Evolutionary conservation across 2,113 vertebrate genomes (phyloP), one percentile per base, ranked within the genome.

Genomic region (Siphamia tubifer): DNA sequence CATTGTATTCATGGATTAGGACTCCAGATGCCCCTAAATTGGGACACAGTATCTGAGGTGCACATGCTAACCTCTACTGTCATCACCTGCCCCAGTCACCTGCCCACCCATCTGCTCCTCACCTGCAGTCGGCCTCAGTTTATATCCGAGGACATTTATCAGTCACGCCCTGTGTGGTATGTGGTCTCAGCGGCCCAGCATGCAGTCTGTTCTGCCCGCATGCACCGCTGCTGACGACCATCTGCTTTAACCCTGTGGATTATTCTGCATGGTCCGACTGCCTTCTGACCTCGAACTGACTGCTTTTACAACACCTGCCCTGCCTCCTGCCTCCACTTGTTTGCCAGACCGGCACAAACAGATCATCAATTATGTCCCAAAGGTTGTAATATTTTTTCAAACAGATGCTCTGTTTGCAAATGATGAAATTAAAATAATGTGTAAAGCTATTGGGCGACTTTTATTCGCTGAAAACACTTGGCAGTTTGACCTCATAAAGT

Each of bases 51-150:
- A 34, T 36, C 44, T 44, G 58, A 47, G 57, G 21, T 35, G 23
- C 51, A 20, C 15, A 35, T 8, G 23, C 17, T 16, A 34, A 43
- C 40, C 47, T 55, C 73, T 20, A 2, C 27, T 2, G 40, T 52
- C 35, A 20, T 56, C 24, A 35, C 4, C 39, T 55, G 70, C 68
- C 52, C 52, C 30, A 19, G 4, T 67, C 64, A 27, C 23, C 49
- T 44, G 60, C 47, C 44, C 38, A 21, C 9, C 68, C 65, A 83
- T 73, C 64, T 77, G 60, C 77, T 80, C 54, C 47, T 73, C 55
- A 40, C 43, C 16, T 35, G 20, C 56, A 19, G 16, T 45, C 43
- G 47, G 49, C 13, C 23, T 45, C 12, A 8, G 27, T 17, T 3
- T 19, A 36, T 34, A 32, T 64, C 64, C 35, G 25, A 35, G 24